Base-by-base conservation (phyloP, 2,888 invertebrate genomes). In the Coecobrya sp. region DNA sequence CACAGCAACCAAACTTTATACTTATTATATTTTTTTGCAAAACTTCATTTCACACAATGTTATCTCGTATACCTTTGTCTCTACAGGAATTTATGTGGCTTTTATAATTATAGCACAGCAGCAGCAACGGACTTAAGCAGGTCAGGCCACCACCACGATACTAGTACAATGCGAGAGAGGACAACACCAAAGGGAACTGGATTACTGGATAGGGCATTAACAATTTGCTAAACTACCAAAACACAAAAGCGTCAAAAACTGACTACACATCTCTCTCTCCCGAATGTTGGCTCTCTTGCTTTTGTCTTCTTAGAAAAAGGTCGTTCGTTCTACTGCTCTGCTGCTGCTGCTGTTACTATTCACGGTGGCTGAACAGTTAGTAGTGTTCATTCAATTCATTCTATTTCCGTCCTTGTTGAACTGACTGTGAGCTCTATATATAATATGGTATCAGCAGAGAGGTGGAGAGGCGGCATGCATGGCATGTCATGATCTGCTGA, bases 171-270 rank as follows among this genome's bases (percentile, higher is more conserved):
- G 7, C 2, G 36, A 2, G 7, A 36, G 36, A 16, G 52, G 52
- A 82, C 49, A 22, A 65, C 65, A 25, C 65, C 27, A 65, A 65
- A 36, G 81, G 86, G 86, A 91, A 65, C 86, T 70, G 86, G 86
- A 86, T 91, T 82, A 81, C 79, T 42, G 52, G 45, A 22, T 52
- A 68, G 81, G 70, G 86, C 62, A 86, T 86, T 87, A 59, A 36
- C 62, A 55, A 82, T 25, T 52, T 30, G 42, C 59, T 19, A 59
- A 59, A 19, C 59, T n/a, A 59, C 59, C 59, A 8, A 59, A 5
- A 59, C 19, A 59, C 59, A 59, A 59, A 59, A 59, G 59, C n/a
- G 8, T 59, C 59, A 59, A 59, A 59, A 49, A 59, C 19, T 59
- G n/a, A 59, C 59, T 59, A 59, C 19, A 59, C 7, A 59, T 3